Evolutionary conservation across 1,140 invertebrate genomes (phyloP), one percentile per base, ranked within the genome.

Genomic region (Lasioglossum baleicum): DNA sequence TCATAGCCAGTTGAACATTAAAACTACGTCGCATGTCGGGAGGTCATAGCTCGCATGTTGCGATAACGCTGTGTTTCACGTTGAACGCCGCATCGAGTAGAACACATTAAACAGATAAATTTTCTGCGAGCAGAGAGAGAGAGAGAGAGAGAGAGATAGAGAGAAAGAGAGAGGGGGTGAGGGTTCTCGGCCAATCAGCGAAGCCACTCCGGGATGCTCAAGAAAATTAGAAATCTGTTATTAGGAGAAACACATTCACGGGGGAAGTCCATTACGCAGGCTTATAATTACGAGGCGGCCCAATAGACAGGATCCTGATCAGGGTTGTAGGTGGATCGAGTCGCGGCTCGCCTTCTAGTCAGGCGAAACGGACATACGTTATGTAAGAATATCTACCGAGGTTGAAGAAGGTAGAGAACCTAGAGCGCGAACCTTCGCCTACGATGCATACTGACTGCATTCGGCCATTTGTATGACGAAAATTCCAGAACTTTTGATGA

Each of bases 341-440:
- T 53, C 7, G 44, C 8, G 13, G 26, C 44, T 42, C 31, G 15
- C 44, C 42, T 35, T 22, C 58, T 17, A 26, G 68, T 61, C 26
- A 17, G 7, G 58, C 56, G 61, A 71, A 61, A 75, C 53, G 20
- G 65, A 58, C 69, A 58, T 64, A 7, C 15, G 81, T 83, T 83
- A 75, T 66, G 26, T 80, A 74, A 83, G 63, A 74, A 71, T 61
- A 70, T 69, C 75, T 69, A 63, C 44, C 56, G 42, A 40, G 53
- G 53, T 67, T 60, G 44, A 11, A 13, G 10, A 48, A 11, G 8
- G 44, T 40, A 5, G 58, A 60, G 42, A 17, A 48, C 5, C 35
- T 35, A 31, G 60, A 22, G 22, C 11, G 31, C 75, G 22, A 22
- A n/a, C 4, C 51, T 48, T 13, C 44, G 10, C 13, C 44, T 13